A percentile compares a stretch with the other conserved stretches of the same genome.
Conservation (phyloP, 2,888 invertebrate species). For the Rhogogaster chlorosoma region DNA sequence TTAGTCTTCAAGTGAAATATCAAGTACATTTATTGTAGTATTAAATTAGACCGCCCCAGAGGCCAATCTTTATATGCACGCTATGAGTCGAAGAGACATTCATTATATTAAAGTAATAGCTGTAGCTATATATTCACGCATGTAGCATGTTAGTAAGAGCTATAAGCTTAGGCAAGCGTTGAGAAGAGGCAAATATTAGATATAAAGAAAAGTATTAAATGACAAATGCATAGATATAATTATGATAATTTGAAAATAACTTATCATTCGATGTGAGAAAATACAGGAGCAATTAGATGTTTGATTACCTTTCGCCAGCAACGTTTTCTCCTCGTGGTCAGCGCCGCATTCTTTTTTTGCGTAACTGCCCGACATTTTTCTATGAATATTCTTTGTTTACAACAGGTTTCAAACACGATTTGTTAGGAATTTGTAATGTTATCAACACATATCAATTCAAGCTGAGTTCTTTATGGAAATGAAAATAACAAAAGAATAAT, state of each 20-base stretch:
- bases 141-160: background rate
- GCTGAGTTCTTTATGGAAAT: background rate
- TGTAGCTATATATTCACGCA: background rate
- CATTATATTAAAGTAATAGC: background rate
- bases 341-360: conserved; percentile 73
- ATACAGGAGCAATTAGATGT: background rate
- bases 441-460: background rate
- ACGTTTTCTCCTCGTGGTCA: conserved; percentile 75
- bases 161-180: background rate
- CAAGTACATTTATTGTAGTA: background rate
- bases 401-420: background rate
- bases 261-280: background rate
- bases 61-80: conserved; percentile 14
- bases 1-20: background rate
- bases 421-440: background rate
- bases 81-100: background rate
- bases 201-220: background rate
- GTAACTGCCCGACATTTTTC: conserved; percentile 75
- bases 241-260: background rate
- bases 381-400: background rate
- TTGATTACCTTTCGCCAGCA: conserved; percentile 59
- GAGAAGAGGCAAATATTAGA: background rate
- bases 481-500: background rate
- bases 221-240: background rate
- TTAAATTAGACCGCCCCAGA: background rate